Evolutionary conservation across 2,888 invertebrate genomes (phyloP), one percentile per base, ranked within the genome.

Genomic region (Eupithecia centaureata): DNA sequence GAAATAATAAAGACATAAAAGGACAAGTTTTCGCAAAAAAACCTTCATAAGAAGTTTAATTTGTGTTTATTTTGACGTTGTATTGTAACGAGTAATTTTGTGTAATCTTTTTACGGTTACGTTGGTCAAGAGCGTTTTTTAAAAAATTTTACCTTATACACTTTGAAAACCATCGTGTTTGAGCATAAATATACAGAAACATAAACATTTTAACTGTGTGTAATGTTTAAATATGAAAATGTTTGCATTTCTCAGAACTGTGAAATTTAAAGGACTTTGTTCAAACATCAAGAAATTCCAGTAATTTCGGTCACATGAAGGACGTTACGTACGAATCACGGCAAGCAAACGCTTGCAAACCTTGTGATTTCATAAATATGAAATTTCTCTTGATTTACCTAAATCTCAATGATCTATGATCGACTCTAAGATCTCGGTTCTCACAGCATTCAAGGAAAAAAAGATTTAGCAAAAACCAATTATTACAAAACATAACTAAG

Each of bases 1-100:
- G 75, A 71, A 79, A 79, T 79, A 69, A 77, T 77, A 79, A 75
- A 79, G 73, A 72, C 72, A 79, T 78, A 81, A 80, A 80, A 77
- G 76, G 78, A 76, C 75, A 77, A n/a, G 65, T 70, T 73, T 63
- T 66, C 10, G 42, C 60, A 65, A 64, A 66, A 47, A 63, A 65
- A 62, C 67, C 64, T 69, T 72, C 69, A 70, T 74, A 77, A 77
- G 33, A 56, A 74, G 68, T 47, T 58, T 71, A 72, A 65, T 73
- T 76, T 65, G 61, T 68, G 27, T 64, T 57, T 61, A 64, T 61
- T 61, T 30, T 52, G 27, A 15, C 27, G 52, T 25, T 51, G 13
- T 27, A 15, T n/a, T n/a, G n/a, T n/a, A 52, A 13, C 10, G 18
- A 33, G 32, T 32, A 33, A 13, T 32, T 52, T 52, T 22, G 22